phyloP scores from a whole-genome alignment of 2,113 vertebrate genomes.

The Chitala chitala region DNA sequence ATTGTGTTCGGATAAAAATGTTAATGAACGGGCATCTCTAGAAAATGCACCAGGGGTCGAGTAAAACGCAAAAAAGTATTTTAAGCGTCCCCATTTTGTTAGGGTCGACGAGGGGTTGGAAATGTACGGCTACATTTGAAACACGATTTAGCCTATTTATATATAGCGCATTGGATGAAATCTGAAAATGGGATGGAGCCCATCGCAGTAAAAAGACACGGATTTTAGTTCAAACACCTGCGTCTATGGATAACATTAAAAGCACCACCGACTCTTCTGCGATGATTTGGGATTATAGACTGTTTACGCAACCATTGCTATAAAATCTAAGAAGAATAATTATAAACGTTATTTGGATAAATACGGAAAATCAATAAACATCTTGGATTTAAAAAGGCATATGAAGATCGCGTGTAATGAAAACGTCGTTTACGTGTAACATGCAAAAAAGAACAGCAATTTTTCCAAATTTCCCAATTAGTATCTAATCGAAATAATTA shows the following conservation, averaged over 20 bases:
- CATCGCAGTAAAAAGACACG: background rate
- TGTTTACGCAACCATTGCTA: background rate
- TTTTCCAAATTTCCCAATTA: too few species aligned
- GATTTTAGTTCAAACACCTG: background rate
- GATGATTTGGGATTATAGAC: background rate
- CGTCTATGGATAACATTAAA: background rate
- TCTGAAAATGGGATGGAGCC: background rate
- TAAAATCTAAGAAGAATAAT: background rate
- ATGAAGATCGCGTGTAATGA: too few species aligned
- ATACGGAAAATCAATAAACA: background rate
- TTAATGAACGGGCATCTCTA: slow-evolving; percentile 90
- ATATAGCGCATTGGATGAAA: background rate
- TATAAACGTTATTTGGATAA: background rate
- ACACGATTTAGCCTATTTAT: background rate
- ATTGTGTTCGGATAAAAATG: slow-evolving; percentile 81
- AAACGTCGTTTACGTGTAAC: background rate
- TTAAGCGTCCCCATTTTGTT: slow-evolving; percentile 44
- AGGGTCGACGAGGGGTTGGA: slow-evolving; percentile 42
- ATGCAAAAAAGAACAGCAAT: slow-evolving; percentile 19
- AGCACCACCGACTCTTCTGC: background rate
- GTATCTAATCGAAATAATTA: too few species aligned
- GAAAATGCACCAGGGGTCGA: slow-evolving; percentile 61
- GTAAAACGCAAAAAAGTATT: slow-evolving; percentile 5
- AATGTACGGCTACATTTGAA: slow-evolving; percentile 28
- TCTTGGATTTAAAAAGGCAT: background rate